Percentiles rank a stretch among this genome's conserved stretches.
phyloP scores from a whole-genome alignment of 2,888 invertebrate species.

The Operophtera brumata region DNA sequence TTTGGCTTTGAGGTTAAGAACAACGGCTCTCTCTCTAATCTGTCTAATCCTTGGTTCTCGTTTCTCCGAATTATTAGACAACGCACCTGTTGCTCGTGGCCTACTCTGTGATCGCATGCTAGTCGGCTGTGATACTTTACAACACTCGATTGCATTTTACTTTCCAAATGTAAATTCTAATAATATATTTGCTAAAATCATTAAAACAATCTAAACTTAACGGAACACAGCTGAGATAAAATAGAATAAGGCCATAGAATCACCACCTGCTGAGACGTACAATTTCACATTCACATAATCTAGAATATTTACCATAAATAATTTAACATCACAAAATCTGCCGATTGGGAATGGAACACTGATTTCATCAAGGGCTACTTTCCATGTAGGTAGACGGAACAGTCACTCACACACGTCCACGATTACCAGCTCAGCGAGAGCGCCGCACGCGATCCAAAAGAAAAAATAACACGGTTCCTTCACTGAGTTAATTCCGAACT shows the following conservation, averaged over 20 bases:
- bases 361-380: constrained; percentile 69
- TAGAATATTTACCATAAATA: constrained; percentile 66
- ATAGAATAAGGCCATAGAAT: constrained; percentile 69
- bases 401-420: constrained; percentile 76
- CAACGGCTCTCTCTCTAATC: constrained; percentile 12
- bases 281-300: constrained; percentile 48
- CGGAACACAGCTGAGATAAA: constrained; percentile 55
- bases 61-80: constrained; percentile 24
- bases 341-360: constrained; percentile 53
- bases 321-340: constrained; percentile 65
- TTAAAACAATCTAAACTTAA: constrained; percentile 49
- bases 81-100: constrained; percentile 31
- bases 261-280: constrained; percentile 56
- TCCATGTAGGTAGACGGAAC: constrained; percentile 70
- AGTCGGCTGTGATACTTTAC: constrained; percentile 21
- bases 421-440: constrained; percentile 63
- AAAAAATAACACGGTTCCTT: constrained; percentile 75
- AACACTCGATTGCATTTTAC: constrained; percentile 22
- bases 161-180: constrained; percentile 26
- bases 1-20: background rate
- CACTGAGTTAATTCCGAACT: constrained; percentile 64
- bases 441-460: constrained; percentile 76
- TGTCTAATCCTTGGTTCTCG: constrained; percentile 21
- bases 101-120: constrained; percentile 41
- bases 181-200: constrained; percentile 37